These are phyloP conservation scores for Cheirogaleus major DNA, from an alignment of 2,797 vertebrate species.

Conservation along the genomic window DNA sequence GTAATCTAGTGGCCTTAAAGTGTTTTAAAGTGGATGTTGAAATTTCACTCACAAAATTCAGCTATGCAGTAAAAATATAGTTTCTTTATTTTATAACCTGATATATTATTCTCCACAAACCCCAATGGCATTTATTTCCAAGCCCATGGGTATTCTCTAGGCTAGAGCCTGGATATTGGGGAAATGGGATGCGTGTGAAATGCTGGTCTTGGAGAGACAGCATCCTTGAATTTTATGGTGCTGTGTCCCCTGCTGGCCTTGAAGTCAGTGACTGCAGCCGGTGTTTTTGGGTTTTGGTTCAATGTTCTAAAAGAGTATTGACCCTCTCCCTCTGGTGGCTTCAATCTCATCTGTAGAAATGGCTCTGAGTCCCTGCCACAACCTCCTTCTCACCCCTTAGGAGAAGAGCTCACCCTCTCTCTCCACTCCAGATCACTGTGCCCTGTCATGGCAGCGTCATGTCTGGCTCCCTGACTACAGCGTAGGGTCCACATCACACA, in stretches of 20 bases:
- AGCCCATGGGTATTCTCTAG: neutral
- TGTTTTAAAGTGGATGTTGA: neutral
- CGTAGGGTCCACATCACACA: neutral
- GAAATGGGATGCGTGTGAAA: neutral
- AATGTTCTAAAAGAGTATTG: neutral
- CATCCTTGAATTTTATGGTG: neutral
- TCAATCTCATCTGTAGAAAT: conserved; percentile 30
- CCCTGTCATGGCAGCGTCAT: neutral
- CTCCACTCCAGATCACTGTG: neutral
- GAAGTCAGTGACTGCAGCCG: neutral
- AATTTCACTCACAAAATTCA: neutral
- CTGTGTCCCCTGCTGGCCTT: neutral
- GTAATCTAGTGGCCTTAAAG: neutral
- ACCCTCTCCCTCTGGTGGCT: neutral
- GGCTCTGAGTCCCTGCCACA: neutral
- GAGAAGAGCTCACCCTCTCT: neutral
- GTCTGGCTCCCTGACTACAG: neutral
- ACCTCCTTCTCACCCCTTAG: neutral
- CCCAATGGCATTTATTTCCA: neutral
- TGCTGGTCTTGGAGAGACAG: neutral
- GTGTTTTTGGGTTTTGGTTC: neutral
- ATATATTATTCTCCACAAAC: conserved; percentile 9
- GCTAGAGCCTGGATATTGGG: neutral
- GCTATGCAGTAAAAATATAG: neutral
- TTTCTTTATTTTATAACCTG: conserved; percentile 9